These are phyloP conservation scores for Arnoldichthys spilopterus DNA, from an alignment of 2,797 vertebrate genomes.

Conservation along the genomic window DNA sequence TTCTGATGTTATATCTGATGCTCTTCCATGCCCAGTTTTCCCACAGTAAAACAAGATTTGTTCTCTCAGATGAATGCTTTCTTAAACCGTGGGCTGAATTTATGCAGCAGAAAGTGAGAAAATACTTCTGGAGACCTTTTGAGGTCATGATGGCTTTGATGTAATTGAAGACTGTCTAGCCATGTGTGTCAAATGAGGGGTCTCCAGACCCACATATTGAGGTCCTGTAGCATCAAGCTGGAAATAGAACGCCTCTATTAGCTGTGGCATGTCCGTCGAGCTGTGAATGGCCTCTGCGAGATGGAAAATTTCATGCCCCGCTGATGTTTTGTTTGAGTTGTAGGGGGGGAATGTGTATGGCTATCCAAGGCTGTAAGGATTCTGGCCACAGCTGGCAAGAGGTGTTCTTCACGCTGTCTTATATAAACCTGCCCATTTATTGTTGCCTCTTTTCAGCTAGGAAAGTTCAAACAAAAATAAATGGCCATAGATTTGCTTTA, in stretches of 20 bases:
- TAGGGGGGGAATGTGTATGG: constrained; percentile 29
- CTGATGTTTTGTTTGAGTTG: constrained; percentile 44
- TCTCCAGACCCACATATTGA: constrained; percentile 11
- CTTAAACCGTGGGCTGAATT: neutral
- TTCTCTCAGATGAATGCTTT: neutral
- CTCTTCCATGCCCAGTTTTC: neutral
- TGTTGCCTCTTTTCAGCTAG: neutral
- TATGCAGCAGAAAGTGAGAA: neutral
- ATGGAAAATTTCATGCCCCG: constrained; percentile 47
- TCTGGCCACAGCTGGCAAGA: constrained; percentile 36
- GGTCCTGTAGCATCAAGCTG: constrained; percentile 12
- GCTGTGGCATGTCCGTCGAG: constrained; percentile 10
- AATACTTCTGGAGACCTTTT: neutral
- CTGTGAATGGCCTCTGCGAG: constrained; percentile 19
- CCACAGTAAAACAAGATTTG: neutral
- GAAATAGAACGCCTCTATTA: constrained; percentile 25
- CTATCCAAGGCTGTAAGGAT: constrained; percentile 39
- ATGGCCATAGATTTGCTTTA: neutral
- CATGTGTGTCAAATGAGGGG: constrained; percentile 1
- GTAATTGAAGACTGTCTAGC: constrained; percentile 5
- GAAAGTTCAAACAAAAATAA: neutral
- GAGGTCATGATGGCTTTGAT: neutral
- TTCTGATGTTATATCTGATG: neutral
- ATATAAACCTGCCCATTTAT: neutral
- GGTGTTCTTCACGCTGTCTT: constrained; percentile 6